Evolutionary conservation across 2,888 invertebrate species (phyloP).

Genomic region (Petrolisthes cinctipes): DNA sequence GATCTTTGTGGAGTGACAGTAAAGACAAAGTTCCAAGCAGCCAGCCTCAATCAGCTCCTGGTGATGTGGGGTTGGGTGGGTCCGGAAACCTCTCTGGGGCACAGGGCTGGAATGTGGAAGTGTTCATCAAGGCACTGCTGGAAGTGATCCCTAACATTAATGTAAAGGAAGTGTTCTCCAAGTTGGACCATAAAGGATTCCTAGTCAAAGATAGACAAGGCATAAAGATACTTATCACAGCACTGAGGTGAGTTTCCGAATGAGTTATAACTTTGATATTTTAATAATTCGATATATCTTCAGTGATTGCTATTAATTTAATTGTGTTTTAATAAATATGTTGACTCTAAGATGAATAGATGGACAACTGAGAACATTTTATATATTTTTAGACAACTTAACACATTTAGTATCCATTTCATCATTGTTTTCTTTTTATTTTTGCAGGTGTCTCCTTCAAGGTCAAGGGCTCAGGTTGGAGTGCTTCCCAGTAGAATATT

Average conservation of each 20-base stretch:
- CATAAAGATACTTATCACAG: constrained; percentile 84
- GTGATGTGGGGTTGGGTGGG: constrained; percentile 61
- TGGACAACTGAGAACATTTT: too few relatives aligned
- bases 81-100: constrained; percentile 67
- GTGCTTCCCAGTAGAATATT: constrained; percentile 88
- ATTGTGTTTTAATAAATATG: too few relatives aligned
- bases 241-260: constrained; percentile 74
- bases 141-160: constrained; percentile 87
- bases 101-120: constrained; percentile 91
- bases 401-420: too few relatives aligned
- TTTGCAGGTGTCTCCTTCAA: constrained; percentile 54
- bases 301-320: too few relatives aligned
- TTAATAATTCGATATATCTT: too few relatives aligned
- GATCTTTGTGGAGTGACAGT: constrained; percentile 68
- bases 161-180: constrained; percentile 93
- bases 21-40: constrained; percentile 67
- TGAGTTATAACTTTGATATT: too few relatives aligned
- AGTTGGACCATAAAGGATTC: constrained; percentile 92
- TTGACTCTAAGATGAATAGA: too few relatives aligned
- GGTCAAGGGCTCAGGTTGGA: constrained; percentile 73
- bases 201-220: constrained; percentile 88
- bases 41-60: constrained; percentile 63
- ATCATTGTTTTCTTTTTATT: too few relatives aligned
- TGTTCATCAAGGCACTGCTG: constrained; percentile 91
- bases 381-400: too few relatives aligned